These are phyloP conservation scores for Drosophila anceps DNA, from an alignment of 2,888 invertebrate species.

Conservation along the genomic window DNA sequence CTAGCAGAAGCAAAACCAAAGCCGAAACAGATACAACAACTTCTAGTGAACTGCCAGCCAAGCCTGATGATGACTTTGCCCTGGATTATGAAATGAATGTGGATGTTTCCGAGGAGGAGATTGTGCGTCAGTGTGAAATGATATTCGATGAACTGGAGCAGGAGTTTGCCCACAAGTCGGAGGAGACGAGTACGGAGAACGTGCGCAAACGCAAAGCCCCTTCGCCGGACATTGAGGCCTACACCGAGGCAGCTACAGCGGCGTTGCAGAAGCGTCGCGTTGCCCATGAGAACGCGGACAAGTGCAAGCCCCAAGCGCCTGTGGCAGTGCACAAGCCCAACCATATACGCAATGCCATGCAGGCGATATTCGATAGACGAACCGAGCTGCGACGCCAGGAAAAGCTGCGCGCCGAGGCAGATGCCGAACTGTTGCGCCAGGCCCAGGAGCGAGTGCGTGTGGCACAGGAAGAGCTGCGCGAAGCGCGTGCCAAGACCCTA, in stretches of 20 bases:
- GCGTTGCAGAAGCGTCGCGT: slow-evolving; percentile 88
- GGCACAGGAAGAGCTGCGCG: slow-evolving; percentile 77
- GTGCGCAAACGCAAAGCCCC: slow-evolving; percentile 71
- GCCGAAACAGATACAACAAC: slow-evolving; percentile 11
- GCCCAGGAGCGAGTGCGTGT: slow-evolving; percentile 83
- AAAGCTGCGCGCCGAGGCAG: slow-evolving; percentile 72
- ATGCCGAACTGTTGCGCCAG: slow-evolving; percentile 76
- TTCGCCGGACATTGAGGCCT: slow-evolving; percentile 82
- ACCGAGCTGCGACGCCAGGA: slow-evolving; percentile 76
- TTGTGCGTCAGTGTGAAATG: slow-evolving; percentile 93
- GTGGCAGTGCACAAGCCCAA: slow-evolving; percentile 86
- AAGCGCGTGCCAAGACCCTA: slow-evolving; percentile 60
- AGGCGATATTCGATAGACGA: slow-evolving; percentile 84
- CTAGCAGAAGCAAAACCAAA: slow-evolving; percentile 36
- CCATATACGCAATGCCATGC: slow-evolving; percentile 87
- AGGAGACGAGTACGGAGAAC: slow-evolving; percentile 44
- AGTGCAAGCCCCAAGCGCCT: slow-evolving; percentile 83
- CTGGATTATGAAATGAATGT: slow-evolving; percentile 58
- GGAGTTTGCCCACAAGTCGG: slow-evolving; percentile 78
- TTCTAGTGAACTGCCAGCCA: background rate
- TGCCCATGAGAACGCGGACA: slow-evolving; percentile 89
- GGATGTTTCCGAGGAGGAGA: slow-evolving; percentile 88
- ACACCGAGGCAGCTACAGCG: slow-evolving; percentile 81
- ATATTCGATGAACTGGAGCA: slow-evolving; percentile 93
- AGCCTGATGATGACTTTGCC: slow-evolving; percentile 77